phyloP scores from a whole-genome alignment of 1,140 invertebrate genomes.

The Rhagoletis zephyria region DNA sequence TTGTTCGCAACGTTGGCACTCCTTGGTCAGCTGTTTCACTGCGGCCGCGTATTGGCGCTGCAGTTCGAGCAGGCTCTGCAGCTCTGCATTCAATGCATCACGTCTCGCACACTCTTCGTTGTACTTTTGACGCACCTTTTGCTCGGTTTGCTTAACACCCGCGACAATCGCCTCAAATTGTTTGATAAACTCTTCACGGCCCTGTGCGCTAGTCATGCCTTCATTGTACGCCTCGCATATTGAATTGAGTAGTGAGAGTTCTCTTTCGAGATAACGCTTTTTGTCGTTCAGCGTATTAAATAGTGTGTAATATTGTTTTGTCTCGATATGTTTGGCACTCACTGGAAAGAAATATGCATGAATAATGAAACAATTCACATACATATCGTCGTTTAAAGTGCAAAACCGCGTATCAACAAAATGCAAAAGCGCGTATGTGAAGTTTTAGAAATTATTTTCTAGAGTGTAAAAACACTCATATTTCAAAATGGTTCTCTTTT shows the following conservation, averaged over 20 bases:
- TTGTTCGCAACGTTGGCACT: constrained; percentile 81
- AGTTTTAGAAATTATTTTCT: too few relatives aligned
- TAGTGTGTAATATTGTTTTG: constrained; percentile 96
- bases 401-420: too few relatives aligned
- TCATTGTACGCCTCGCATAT: constrained; percentile 93
- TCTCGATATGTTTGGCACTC: constrained; percentile 93
- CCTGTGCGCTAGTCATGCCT: constrained; percentile 80
- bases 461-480: too few relatives aligned
- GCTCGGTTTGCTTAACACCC: constrained; percentile 85
- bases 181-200: constrained; percentile 88
- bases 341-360: constrained; percentile 78
- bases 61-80: constrained; percentile 84
- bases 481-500: too few relatives aligned
- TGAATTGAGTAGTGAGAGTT: constrained; percentile 92
- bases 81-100: constrained; percentile 81
- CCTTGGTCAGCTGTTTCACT: constrained; percentile 85
- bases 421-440: too few relatives aligned
- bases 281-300: constrained; percentile 97
- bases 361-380: constrained; percentile 28
- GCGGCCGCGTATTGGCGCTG: constrained; percentile 88
- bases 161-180: constrained; percentile 91
- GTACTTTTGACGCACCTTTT: constrained; percentile 80
- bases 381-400: too few relatives aligned
- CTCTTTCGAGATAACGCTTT: constrained; percentile 91
- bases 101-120: constrained; percentile 83